Percentiles rank a stretch among this genome's conserved stretches.
Conservation (phyloP, 2,888 invertebrate species). For the Chrysolina haemoptera region DNA sequence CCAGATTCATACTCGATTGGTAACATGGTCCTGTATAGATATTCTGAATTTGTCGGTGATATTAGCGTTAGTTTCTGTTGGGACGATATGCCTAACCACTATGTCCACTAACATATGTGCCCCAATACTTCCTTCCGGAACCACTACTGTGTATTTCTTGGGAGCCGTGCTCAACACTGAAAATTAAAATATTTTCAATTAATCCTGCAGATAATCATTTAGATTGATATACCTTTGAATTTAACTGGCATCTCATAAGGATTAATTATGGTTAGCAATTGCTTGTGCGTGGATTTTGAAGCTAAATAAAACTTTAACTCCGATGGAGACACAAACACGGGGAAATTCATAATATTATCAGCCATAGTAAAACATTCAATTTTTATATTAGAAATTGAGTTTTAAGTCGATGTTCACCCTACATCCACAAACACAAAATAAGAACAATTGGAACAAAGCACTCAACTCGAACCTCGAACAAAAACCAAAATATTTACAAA, state of each 20-base stretch:
- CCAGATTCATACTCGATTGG: constrained; percentile 75
- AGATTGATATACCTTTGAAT: constrained; percentile 78
- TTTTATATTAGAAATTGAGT: background rate
- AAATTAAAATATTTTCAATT: background rate
- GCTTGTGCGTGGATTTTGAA: constrained; percentile 84
- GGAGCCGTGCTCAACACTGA: constrained; percentile 70
- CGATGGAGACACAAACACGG: constrained; percentile 88
- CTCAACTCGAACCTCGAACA: too few species aligned
- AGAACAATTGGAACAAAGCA: too few species aligned
- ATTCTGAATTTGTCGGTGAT: constrained; percentile 83
- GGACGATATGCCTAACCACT: constrained; percentile 81
- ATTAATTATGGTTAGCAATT: constrained; percentile 86
- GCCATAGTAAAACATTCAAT: background rate
- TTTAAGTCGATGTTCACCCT: background rate
- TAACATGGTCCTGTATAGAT: constrained; percentile 81
- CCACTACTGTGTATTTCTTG: constrained; percentile 84
- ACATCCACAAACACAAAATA: too few species aligned
- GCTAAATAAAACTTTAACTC: constrained; percentile 83
- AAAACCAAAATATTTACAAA: too few species aligned
- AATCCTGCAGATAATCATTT: background rate
- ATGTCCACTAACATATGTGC: constrained; percentile 85
- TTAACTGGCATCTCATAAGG: constrained; percentile 87
- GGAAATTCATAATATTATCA: constrained; percentile 74
- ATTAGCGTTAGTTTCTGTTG: constrained; percentile 78
- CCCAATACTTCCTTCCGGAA: constrained; percentile 85